A percentile compares a stretch with the other conserved stretches of the same genome.
These are phyloP conservation scores for Dryocosmus kuriphilus DNA, from an alignment of 2,888 invertebrate species.

Conservation along the genomic window DNA sequence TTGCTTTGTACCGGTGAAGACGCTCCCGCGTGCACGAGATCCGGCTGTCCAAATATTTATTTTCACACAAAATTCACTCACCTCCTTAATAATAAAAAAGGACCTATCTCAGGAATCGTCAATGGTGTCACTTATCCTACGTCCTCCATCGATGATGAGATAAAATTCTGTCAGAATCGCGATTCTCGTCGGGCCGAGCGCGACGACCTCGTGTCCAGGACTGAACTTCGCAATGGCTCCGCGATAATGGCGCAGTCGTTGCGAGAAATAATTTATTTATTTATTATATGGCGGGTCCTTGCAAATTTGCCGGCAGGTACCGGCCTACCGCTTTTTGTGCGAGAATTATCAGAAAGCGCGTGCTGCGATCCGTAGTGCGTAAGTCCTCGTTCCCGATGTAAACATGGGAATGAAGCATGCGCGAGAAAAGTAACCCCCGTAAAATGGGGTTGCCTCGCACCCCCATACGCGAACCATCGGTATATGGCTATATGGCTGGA, in stretches of 20 bases:
- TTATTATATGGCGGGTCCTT: not conserved
- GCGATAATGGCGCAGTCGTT: conserved; percentile 40
- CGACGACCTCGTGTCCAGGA: conserved; percentile 21
- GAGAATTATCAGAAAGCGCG: conserved; percentile 25
- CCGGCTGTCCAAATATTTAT: not conserved
- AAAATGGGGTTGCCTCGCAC: not conserved
- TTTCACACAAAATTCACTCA: not conserved
- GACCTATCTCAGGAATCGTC: not conserved
- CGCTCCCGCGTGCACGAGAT: conserved; percentile 24
- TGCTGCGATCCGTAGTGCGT: conserved; percentile 51
- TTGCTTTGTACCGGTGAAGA: conserved; percentile 15
- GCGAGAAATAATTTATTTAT: conserved; percentile 22
- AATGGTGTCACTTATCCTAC: not conserved
- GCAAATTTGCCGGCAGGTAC: not conserved
- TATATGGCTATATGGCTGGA: conserved; percentile 24
- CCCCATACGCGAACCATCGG: conserved; percentile 4
- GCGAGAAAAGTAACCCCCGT: conserved; percentile 45
- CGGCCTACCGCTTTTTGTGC: not conserved
- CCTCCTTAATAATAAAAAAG: not conserved
- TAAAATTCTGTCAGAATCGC: not conserved
- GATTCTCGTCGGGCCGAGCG: not conserved
- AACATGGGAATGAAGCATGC: conserved; percentile 62
- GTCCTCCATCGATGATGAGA: not conserved
- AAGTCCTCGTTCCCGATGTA: conserved; percentile 58
- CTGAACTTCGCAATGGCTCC: conserved; percentile 32